Evolutionary conservation across 2,797 vertebrate species (phyloP).

Genomic region (Acanthurus lineatus): DNA sequence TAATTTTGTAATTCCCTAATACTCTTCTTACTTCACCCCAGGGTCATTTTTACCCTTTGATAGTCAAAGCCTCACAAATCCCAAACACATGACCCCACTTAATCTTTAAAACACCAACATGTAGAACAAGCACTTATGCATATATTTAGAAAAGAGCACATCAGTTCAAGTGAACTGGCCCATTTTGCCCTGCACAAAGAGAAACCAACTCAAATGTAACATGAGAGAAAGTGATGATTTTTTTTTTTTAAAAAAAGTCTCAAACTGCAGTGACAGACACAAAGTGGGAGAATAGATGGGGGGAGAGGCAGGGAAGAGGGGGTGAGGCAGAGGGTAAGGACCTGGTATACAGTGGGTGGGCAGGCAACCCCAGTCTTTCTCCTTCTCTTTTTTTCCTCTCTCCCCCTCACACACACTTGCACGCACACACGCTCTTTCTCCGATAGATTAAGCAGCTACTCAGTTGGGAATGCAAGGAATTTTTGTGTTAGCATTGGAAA

Average conservation of each 20-base stretch:
- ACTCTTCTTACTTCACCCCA: constrained; percentile 46
- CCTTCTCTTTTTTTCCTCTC: constrained; percentile 25
- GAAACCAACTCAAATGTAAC: background rate
- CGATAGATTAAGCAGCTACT: constrained; percentile 86
- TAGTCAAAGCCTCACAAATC: constrained; percentile 84
- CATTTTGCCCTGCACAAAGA: background rate
- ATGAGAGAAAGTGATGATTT: background rate
- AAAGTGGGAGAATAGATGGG: constrained; percentile 24
- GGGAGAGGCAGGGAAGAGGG: constrained; percentile 23
- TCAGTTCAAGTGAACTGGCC: constrained; percentile 26
- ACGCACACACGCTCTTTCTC: constrained; percentile 53
- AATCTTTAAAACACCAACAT: constrained; percentile 78
- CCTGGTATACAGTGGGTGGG: constrained; percentile 66
- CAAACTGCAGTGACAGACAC: constrained; percentile 28
- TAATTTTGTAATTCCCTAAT: constrained; percentile 46
- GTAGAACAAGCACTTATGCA: constrained; percentile 53
- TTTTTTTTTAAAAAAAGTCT: background rate
- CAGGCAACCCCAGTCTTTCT: constrained; percentile 58
- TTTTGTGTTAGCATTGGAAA: constrained; percentile 89
- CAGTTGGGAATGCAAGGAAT: constrained; percentile 91
- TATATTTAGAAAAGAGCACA: constrained; percentile 43
- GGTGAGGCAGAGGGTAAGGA: constrained; percentile 51
- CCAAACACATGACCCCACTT: constrained; percentile 83
- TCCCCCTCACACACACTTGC: constrained; percentile 21
- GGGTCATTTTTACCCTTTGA: constrained; percentile 72